Conservation (phyloP, 2,797 vertebrate genomes). For the Gadopsis marmoratus region DNA sequence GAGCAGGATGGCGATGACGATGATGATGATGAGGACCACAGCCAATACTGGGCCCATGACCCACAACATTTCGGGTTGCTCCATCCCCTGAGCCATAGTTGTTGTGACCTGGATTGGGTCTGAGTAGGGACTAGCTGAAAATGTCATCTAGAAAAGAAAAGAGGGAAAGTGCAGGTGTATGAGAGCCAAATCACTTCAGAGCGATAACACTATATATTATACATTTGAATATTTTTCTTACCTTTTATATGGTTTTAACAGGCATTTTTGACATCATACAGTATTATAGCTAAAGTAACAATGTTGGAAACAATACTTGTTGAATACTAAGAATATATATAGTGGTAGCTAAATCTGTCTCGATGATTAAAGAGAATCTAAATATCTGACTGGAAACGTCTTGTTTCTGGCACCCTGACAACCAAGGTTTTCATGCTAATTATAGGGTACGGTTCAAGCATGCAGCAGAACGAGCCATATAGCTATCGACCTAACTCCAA, state of each 20-base stretch:
- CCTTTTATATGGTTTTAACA: constrained; percentile 7
- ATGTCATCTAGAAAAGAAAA: constrained; percentile 88
- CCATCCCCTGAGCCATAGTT: constrained; percentile 82
- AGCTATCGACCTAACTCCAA: constrained; percentile 26
- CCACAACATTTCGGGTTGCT: constrained; percentile 98
- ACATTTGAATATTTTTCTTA: constrained; percentile 1
- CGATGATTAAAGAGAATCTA: not conserved
- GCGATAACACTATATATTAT: not conserved
- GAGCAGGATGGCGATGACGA: constrained; percentile 97
- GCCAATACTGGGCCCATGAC: constrained; percentile 97
- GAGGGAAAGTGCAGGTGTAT: constrained; percentile 16
- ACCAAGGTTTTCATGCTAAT: constrained; percentile 15
- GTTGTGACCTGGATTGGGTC: constrained; percentile 89
- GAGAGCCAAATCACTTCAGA: constrained; percentile 28
- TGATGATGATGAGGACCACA: constrained; percentile 96
- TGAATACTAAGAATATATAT: not conserved
- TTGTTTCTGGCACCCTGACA: constrained; percentile 1
- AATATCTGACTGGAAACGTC: constrained; percentile 20
- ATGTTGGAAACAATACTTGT: not conserved
- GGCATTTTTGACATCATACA: not conserved
- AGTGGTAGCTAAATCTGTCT: not conserved
- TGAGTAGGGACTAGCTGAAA: constrained; percentile 96
- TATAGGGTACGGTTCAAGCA: constrained; percentile 17
- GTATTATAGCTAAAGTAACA: constrained; percentile 6
- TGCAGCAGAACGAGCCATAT: constrained; percentile 25